Evolutionary conservation across 2,888 invertebrate species (phyloP), one percentile per base, ranked within the genome.

Genomic region (Dorcus parallelipipedus): DNA sequence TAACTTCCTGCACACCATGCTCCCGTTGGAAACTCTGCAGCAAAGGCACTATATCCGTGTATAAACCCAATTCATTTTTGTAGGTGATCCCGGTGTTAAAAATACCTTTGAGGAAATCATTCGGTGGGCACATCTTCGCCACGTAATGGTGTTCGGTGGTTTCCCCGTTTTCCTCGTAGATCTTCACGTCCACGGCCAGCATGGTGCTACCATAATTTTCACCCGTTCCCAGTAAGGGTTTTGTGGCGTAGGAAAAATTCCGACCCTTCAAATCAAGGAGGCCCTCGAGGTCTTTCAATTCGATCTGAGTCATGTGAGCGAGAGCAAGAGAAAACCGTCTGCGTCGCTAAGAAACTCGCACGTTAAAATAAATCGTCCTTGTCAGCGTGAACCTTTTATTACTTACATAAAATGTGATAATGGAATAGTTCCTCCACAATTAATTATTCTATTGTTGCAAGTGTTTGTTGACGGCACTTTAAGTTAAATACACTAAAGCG

Each of bases 121-220:
- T 81, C 1, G 78, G 76, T 1, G 83, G 83, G 8, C 80, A 74
- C 64, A 82, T 70, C 65, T 84, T 84, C 0, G 80, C 83, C 1
- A 83, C 54, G 6, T 79, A 65, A 23, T 82, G 55, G 5, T 75
- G 71, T 54, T 78, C 73, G 38, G 51, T 49, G 26, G 49, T 49
- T 8, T 52, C 52, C 0, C 23, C 17, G 3, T 52, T 42, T 8
- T 39, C 62, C 42, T 71, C 68, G 53, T 63, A 50, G 9, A 79
- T 56, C 56, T 69, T 73, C 0, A 78, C 38, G 26, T 67, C 64
- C 3, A 74, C 64, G 1, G 75, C 73, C 1, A 83, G 64, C 71
- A 85, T 83, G 0, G 80, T 70, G 63, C 84, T 84, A 1, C 84
- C 84, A 67, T 84, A 85, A 68, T 85, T 84, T 63, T 85, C 85